These are phyloP conservation scores for Polyommatus icarus DNA, from an alignment of 2,888 invertebrate species.

Conservation along the genomic window DNA sequence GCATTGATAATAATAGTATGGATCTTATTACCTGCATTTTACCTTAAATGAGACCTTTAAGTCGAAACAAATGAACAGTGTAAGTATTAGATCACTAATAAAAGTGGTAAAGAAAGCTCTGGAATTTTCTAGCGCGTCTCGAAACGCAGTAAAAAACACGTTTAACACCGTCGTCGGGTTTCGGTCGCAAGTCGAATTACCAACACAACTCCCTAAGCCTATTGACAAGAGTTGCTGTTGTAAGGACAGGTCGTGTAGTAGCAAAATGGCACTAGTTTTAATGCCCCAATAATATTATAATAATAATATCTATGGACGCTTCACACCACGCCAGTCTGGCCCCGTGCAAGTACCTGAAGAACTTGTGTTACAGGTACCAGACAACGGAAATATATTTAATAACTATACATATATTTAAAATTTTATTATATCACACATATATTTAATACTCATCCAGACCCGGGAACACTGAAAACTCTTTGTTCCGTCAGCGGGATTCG, in stretches of 20 bases:
- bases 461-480: too few species aligned
- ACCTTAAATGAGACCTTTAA: not conserved
- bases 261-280: not conserved
- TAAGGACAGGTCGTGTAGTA: not conserved
- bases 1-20: too few species aligned
- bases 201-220: conserved; percentile 43
- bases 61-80: not conserved
- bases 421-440: too few species aligned
- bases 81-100: not conserved
- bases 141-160: conserved; percentile 40
- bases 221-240: not conserved
- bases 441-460: too few species aligned
- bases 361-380: too few species aligned
- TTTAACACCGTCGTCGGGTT: conserved; percentile 43
- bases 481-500: too few species aligned
- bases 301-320: too few species aligned
- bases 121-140: not conserved
- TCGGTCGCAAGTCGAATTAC: conserved; percentile 44
- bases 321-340: too few species aligned
- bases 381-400: too few species aligned
- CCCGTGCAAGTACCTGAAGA: too few species aligned
- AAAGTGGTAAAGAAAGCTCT: conserved; percentile 36
- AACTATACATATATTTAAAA: too few species aligned
- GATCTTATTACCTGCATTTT: too few species aligned
- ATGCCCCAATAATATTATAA: not conserved